Evolutionary conservation across 2,888 invertebrate species (phyloP).

Genomic region (Pachydiplax longipennis): DNA sequence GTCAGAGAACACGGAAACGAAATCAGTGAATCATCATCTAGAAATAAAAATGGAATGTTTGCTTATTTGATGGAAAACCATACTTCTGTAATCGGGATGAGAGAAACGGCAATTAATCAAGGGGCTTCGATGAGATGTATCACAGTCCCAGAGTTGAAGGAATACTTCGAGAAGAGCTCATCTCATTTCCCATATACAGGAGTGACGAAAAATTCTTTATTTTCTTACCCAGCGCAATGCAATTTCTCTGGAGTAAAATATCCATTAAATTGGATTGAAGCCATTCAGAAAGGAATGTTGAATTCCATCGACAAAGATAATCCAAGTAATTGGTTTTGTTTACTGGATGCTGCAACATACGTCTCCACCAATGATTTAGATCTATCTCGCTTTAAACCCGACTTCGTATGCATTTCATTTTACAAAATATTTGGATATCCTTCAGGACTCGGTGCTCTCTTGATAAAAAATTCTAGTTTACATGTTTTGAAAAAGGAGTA

Average conservation of each 20-base stretch:
- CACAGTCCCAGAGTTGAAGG: conserved; percentile 53
- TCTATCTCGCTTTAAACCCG: conserved; percentile 75
- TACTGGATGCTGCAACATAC: conserved; percentile 87
- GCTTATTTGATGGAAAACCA: conserved; percentile 90
- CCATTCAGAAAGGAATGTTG: conserved; percentile 68
- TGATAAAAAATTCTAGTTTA: conserved; percentile 74
- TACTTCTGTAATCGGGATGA: conserved; percentile 93
- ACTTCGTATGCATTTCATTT: conserved; percentile 92
- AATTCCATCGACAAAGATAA: conserved; percentile 55
- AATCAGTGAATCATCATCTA: conserved; percentile 50
- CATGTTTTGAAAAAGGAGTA: conserved; percentile 73
- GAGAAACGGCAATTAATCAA: conserved; percentile 72
- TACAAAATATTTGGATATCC: conserved; percentile 98
- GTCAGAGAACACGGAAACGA: conserved; percentile 50
- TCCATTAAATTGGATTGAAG: conserved; percentile 75
- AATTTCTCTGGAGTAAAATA: conserved; percentile 95
- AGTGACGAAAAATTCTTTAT: conserved; percentile 61
- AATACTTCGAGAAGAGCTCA: conserved; percentile 57
- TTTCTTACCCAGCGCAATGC: conserved; percentile 91
- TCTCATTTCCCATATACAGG: conserved; percentile 50
- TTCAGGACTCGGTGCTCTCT: conserved; percentile 89
- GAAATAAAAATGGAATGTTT: conserved; percentile 67
- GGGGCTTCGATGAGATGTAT: conserved; percentile 65
- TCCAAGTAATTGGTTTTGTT: conserved; percentile 69
- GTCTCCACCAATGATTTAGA: conserved; percentile 81